These are phyloP conservation scores for Drosophila mercatorum DNA, from an alignment of 2,888 invertebrate genomes.

Conservation along the genomic window DNA sequence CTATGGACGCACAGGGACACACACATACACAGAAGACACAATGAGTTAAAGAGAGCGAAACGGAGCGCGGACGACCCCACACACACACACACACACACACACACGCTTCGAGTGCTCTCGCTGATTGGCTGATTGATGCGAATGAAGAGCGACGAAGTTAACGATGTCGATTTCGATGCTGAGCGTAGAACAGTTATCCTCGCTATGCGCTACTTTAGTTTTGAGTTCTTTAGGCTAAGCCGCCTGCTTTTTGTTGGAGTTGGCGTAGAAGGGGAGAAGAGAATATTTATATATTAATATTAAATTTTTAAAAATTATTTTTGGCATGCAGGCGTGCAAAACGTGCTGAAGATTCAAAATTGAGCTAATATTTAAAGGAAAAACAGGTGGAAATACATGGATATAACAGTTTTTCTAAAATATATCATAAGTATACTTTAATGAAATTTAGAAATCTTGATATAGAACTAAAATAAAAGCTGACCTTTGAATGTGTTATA, in stretches of 20 bases:
- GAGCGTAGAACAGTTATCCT: constrained; percentile 37
- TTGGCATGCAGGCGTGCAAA: constrained; percentile 55
- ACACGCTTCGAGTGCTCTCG: constrained; percentile 24
- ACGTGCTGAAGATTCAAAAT: constrained; percentile 10
- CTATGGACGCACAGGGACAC: constrained; percentile 71
- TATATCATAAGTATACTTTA: background rate
- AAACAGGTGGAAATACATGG: too few species aligned
- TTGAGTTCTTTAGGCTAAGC: constrained; percentile 29
- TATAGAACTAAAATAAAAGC: background rate
- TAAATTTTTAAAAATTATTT: constrained; percentile 26
- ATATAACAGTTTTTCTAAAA: background rate
- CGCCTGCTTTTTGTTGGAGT: constrained; percentile 36
- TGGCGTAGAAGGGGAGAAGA: constrained; percentile 24
- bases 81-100: constrained; percentile 1
- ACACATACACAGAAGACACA: constrained; percentile 65
- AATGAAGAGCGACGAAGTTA: constrained; percentile 17
- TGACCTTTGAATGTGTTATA: background rate
- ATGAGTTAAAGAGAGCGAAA: constrained; percentile 34
- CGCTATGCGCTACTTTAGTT: constrained; percentile 31
- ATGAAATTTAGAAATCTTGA: too few species aligned
- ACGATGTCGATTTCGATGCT: constrained; percentile 8
- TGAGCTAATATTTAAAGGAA: constrained; percentile 1
- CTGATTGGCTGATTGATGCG: constrained; percentile 8
- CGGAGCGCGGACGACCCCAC: constrained; percentile 13
- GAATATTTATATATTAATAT: constrained; percentile 48